Base-by-base conservation (phyloP, 2,113 vertebrate species). In the Calidris pygmaea region DNA sequence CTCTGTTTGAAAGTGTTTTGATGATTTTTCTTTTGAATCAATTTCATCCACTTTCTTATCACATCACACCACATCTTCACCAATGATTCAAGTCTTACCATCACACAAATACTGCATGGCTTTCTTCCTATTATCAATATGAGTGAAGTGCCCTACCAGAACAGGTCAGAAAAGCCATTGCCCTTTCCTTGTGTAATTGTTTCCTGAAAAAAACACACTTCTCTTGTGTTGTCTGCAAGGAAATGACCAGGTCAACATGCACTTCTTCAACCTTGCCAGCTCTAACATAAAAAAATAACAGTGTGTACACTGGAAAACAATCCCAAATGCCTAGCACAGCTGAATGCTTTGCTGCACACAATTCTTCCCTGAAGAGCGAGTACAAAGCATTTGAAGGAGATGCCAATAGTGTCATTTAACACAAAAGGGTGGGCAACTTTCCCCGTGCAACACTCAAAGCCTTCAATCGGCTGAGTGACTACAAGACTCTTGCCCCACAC, bases 151-250 rank as follows among this genome's bases (percentile, higher is more conserved):
- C 53, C 62, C 84, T 87, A 72, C 24, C 35, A 78, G 66, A 92
- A 84, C 0, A 10, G 80, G 92, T 96, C 84, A 96, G 62, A 85
- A 95, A 94, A 97, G 71, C 63, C 84, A 92, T 92, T 95, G 94
- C 77, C 77, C 80, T 95, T 79, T 93, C 32, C 37, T 87, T 81
- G 63, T 83, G 77, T 87, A 95, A 94, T 83, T 89, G 81, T 77
- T 91, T 95, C 47, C 62, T 35, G 32, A 79, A 93, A 86, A 78
- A 52, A 59, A 0, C 23, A 53, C 0, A 67, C 86, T 87, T 93
- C 47, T 94, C 48, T 92, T 90, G 26, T 91, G 50, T 45, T 89
- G 39, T 89, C 73, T 89, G 81, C 41, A 63, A 96, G 81, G 59
- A 94, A 94, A 90, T 79, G 66, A 80, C 80, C 84, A 79, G 91